These are phyloP conservation scores for Chelonoidis abingdonii DNA, from an alignment of 2,113 vertebrate genomes.

Conservation along the genomic window DNA sequence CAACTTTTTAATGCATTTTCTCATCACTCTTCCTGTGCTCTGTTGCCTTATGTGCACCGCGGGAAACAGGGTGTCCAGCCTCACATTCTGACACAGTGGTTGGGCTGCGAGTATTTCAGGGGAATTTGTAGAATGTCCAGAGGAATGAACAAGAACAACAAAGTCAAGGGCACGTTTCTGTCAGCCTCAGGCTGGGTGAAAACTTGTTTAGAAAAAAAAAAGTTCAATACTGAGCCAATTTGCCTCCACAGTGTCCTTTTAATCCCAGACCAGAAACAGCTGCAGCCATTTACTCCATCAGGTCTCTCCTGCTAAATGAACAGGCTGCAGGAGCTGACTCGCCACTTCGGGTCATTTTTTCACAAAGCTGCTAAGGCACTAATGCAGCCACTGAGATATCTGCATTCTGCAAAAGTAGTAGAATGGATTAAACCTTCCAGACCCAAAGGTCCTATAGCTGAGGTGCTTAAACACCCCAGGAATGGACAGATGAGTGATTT, in stretches of 20 bases:
- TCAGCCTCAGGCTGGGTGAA: conserved; percentile 16
- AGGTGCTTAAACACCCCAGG: too few species aligned
- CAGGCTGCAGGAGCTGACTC: too few species aligned
- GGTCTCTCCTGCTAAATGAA: conserved; percentile 28
- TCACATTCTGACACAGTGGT: not conserved
- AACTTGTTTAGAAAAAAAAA: not conserved
- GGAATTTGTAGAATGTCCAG: conserved; percentile 44
- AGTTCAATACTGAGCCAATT: conserved; percentile 2
- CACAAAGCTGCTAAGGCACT: too few species aligned
- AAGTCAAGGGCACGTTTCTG: conserved; percentile 10
- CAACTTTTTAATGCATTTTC: conserved; percentile 2
- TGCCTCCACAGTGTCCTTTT: conserved; percentile 42
- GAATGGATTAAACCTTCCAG: too few species aligned
- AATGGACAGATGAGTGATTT: not conserved
- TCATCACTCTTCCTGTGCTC: conserved; percentile 53
- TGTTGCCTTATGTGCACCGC: conserved; percentile 33
- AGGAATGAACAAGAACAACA: conserved; percentile 30
- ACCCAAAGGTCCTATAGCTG: not conserved
- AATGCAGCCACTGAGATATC: too few species aligned
- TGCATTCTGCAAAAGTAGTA: too few species aligned
- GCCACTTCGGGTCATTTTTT: too few species aligned
- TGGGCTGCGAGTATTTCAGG: not conserved
- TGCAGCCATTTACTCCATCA: conserved; percentile 34
- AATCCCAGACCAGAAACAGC: conserved; percentile 58
- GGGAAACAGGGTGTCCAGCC: conserved; percentile 59